phyloP scores from a whole-genome alignment of 2,113 vertebrate species.

The Tricholaema leucomelas region DNA sequence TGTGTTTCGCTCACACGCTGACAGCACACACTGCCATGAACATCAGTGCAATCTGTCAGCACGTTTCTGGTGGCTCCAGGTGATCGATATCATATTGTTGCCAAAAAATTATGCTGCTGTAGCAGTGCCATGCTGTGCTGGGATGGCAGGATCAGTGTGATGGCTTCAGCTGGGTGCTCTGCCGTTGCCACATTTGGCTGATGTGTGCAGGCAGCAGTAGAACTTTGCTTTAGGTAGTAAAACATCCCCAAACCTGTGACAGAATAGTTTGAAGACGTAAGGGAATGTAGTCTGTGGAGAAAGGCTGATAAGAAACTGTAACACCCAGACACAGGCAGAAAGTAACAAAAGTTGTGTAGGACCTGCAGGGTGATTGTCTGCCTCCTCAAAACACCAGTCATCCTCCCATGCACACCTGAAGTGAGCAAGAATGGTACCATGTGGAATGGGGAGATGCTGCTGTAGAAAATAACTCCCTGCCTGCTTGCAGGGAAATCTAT shows the following conservation, averaged over 20 bases:
- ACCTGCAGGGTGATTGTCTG: not conserved
- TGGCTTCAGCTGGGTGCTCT: not conserved
- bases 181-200: not conserved
- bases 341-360: not conserved
- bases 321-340: accelerated
- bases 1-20: not conserved
- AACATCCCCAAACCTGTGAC: conserved; percentile 1
- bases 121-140: accelerated
- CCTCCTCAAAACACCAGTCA: not conserved
- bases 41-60: not conserved
- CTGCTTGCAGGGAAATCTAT: not conserved
- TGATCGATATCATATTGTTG: not conserved
- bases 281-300: not conserved
- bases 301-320: not conserved
- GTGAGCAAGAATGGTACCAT: not conserved
- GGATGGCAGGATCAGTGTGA: not conserved
- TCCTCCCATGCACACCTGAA: not conserved
- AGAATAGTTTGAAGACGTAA: not conserved
- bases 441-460: not conserved
- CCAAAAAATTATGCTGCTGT: not conserved
- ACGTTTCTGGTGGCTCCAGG: not conserved
- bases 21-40: not conserved
- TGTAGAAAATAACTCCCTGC: not conserved
- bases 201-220: not conserved
- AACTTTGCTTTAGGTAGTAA: not conserved